A percentile compares a stretch with the other conserved stretches of the same genome.
Conservation (phyloP, 2,797 vertebrate species). For the Phaenicophaeus curvirostris region DNA sequence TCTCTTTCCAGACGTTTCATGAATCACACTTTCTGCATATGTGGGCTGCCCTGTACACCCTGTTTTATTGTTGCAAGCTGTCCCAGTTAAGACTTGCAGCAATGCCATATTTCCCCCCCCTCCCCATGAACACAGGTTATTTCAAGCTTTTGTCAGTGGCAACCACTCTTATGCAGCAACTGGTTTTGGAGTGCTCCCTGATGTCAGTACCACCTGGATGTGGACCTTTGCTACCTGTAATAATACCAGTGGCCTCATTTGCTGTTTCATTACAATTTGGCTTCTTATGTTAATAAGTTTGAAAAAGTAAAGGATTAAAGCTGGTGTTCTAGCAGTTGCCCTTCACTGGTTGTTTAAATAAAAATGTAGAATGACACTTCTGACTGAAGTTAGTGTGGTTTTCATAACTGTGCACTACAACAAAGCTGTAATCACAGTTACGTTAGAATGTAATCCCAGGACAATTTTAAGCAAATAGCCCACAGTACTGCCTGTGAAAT, state of each 20-base stretch:
- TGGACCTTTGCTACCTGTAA: constrained; percentile 88
- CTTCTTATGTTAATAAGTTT: constrained; percentile 88
- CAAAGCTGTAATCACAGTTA: constrained; percentile 80
- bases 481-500: constrained; percentile 82
- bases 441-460: constrained; percentile 83
- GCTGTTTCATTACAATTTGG: constrained; percentile 92
- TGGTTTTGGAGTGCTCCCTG: constrained; percentile 89
- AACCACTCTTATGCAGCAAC: constrained; percentile 88
- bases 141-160: constrained; percentile 90
- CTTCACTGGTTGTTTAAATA: constrained; percentile 86
- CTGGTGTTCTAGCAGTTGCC: constrained; percentile 91
- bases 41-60: constrained; percentile 81
- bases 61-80: constrained; percentile 84
- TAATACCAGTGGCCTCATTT: constrained; percentile 91
- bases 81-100: constrained; percentile 87
- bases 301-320: constrained; percentile 85
- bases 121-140: constrained; percentile 88
- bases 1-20: constrained; percentile 81
- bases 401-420: constrained; percentile 85
- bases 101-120: constrained; percentile 87
- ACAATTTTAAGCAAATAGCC: constrained; percentile 82
- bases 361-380: constrained; percentile 85
- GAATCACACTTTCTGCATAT: constrained; percentile 80
- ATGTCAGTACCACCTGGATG: constrained; percentile 85
- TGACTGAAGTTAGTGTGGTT: constrained; percentile 84